Evolutionary conservation across 2,888 invertebrate genomes (phyloP), one percentile per base, ranked within the genome.

Genomic region (Hydropsyche betteni): DNA sequence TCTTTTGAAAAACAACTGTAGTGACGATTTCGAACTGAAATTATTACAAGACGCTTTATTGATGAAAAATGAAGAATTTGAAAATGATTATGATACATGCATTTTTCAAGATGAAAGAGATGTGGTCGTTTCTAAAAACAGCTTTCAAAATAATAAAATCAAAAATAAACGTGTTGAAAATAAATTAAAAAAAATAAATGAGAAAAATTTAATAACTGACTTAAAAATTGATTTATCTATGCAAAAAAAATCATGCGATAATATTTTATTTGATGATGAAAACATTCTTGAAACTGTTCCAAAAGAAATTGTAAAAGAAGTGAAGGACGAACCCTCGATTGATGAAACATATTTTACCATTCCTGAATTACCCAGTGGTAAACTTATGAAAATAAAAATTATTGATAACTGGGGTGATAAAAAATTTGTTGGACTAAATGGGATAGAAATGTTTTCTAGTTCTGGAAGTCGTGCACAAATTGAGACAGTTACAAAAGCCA

Each of bases 401-500:
- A 85, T 89, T 75, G 89, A 88, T 16, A 93, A 94, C 44, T 94
- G 94, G 94, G 94, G 94, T 7, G 94, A 94, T 82, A 90, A 90
- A 80, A 90, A 93, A 83, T 91, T 92, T 80, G 91, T 94, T 12
- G 94, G 94, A 0, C 83, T 94, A 74, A 94, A 93, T 82, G 94
- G 94, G 2, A 88, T 94, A 73, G 94, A 94, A 83, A 84, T 94
- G 78, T 94, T 93, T 82, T 90, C 90, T 78, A 84, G 85, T 14
- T 85, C 86, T 70, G 94, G 94, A 8, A 86, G 89, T 78, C 84
- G 86, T 50, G 89, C 90, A 1, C 81, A 83, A 69, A 86, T 93
- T 75, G 86, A 89, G 82, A 90, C 91, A 87, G 93, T 93, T 83
- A 81, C n/a, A 4, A 14, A 53, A 44, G 44, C 6, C 6, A 44